phyloP scores from a whole-genome alignment of 2,113 vertebrate species.

The Clarias macrocephalus region DNA sequence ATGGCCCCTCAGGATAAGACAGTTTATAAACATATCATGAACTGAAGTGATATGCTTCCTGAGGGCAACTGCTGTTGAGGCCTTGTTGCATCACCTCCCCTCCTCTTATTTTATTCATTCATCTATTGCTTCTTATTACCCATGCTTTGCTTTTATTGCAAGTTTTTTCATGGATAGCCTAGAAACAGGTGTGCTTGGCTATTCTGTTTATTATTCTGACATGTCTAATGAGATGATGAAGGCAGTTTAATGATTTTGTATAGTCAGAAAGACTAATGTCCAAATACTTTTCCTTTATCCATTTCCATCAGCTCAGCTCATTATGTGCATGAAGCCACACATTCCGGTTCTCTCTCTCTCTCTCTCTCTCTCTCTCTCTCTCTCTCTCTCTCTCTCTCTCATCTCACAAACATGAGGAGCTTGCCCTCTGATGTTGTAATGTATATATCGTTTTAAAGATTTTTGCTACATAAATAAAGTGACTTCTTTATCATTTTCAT shows the following conservation, averaged over 20 bases:
- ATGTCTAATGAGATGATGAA: constrained; percentile 48
- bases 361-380: constrained; percentile 32
- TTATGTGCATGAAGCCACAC: no score
- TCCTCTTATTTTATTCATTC: constrained; percentile 62
- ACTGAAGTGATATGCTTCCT: constrained; percentile 58
- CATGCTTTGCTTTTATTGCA: constrained; percentile 69
- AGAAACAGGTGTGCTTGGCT: constrained; percentile 61
- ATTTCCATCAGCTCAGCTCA: constrained; percentile 39
- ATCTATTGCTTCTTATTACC: constrained; percentile 61
- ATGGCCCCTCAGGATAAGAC: constrained; percentile 17
- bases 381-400: not conserved
- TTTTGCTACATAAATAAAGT: constrained; percentile 61
- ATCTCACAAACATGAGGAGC: constrained; percentile 53
- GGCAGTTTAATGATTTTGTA: constrained; percentile 17
- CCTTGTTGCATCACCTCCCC: constrained; percentile 68
- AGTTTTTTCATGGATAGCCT: constrained; percentile 67
- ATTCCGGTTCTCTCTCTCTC: constrained; percentile 16
- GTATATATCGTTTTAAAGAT: constrained; percentile 63
- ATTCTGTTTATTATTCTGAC: constrained; percentile 59
- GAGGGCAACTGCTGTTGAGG: constrained; percentile 68
- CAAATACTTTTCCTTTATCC: constrained; percentile 18
- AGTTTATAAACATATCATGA: constrained; percentile 63
- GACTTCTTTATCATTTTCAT: constrained; percentile 71
- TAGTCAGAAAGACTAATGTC: constrained; percentile 10
- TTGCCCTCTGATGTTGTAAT: constrained; percentile 66